Evolutionary conservation across 2,113 vertebrate species (phyloP).

Genomic region (Corythornis madagascariensis): DNA sequence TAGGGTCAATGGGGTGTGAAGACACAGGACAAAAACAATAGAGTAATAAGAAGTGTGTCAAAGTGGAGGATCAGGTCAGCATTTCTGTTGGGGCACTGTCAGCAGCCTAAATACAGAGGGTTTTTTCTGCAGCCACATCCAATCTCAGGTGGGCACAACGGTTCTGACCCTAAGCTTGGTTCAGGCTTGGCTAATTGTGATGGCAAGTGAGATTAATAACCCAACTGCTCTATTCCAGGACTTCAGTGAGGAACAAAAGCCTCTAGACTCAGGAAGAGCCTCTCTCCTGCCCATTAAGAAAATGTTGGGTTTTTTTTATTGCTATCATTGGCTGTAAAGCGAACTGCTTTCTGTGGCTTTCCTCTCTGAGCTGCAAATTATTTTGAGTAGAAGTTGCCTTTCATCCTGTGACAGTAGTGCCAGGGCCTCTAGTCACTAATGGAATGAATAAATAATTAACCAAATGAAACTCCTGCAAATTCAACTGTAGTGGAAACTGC

Average conservation of each 20-base stretch:
- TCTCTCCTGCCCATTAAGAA: not conserved
- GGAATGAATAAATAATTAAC: not conserved
- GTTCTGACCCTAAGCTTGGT: not conserved
- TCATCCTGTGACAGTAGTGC: not conserved
- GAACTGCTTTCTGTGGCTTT: not conserved
- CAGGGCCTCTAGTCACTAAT: not conserved
- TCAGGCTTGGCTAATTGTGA: not conserved
- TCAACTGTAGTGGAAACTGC: not conserved
- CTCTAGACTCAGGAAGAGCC: not conserved
- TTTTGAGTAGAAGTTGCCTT: not conserved
- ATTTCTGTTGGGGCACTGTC: not conserved
- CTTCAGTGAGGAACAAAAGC: not conserved
- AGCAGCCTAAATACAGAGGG: accelerated
- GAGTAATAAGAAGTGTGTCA: not conserved
- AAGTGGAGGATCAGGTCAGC: not conserved
- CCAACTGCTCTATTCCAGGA: not conserved
- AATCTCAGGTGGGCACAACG: accelerated
- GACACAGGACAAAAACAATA: not conserved
- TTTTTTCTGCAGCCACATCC: not conserved
- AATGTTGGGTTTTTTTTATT: not conserved
- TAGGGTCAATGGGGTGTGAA: not conserved
- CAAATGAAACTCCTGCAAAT: not conserved
- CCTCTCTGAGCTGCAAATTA: not conserved
- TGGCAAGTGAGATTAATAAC: not conserved
- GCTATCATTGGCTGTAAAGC: not conserved